Base-by-base conservation (phyloP, 2,797 vertebrate species). In the Allobates femoralis region DNA sequence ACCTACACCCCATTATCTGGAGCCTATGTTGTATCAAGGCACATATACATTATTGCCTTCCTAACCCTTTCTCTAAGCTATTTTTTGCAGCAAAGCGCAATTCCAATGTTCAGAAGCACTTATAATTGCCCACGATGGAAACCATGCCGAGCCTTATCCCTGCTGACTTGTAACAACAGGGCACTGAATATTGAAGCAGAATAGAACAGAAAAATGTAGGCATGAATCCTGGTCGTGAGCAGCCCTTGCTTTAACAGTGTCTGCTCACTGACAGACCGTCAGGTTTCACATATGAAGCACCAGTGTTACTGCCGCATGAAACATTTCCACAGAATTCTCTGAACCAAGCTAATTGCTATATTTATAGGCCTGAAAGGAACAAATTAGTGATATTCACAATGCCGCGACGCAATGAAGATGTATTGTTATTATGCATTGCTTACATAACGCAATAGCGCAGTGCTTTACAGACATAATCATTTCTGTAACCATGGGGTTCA, bases 161-260 rank as follows among this genome's bases (percentile, higher is more conserved):
- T 50, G 23, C 23, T 7, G 69, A 14, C 37, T n/a, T 74, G 37
- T 74, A 37, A 41, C 69, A 46, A 15, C 37, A 46, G 69, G 37
- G 37, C 21, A 8, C 41, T 50, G 71, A 26, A 14, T 26, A 74
- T 8, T 50, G 41, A 46, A 62, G 11, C n/a, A 26, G 60, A 62
- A 50, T 50, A 41, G 12, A 74, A 11, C 37, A 50, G 41, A 19
- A n/a, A 41, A 21, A 73, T 46, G 19, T 3, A n/a, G n/a, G 69
- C 71, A n/a, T 26, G 71, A 74, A 50, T 50, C 71, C 37, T 26
- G 71, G 23, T 74, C 34, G n/a, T 74, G 71, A 74, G 23, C 69
- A n/a, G 19, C 32, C 11, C 18, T 32, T 19, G 67, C 67, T 69
- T 23, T 41, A 21, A 37, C 19, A 2, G 67, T 21, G 67, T 41